Base-by-base conservation (phyloP, 2,797 vertebrate genomes). In the Parauchenoglanis punctatus region DNA sequence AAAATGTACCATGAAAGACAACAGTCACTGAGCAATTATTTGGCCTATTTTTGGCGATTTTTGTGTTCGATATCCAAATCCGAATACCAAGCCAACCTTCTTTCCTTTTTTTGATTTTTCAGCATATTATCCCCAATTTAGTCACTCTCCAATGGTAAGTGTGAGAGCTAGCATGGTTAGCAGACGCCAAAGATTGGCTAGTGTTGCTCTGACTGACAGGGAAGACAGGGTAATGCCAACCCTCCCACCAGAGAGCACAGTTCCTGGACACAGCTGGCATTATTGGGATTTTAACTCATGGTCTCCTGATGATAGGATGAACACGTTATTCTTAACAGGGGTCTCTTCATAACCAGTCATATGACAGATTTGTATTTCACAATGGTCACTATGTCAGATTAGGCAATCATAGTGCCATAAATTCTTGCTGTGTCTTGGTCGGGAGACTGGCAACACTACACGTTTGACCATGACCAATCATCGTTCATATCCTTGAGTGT, bases 1-100 rank as follows among this genome's bases (percentile, higher is more conserved):
- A 68, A 77, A 80, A 76, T 76, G 12, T 70, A 28, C 23, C 52
- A 81, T 54, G 52, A 77, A 77, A 67, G 44, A 61, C 23, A 67
- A 7, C 15, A n/a, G 12, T 58, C 18, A 76, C 40, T 68, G 40
- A 73, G 6, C 31, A 82, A 72, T 58, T 70, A 28, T 15, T 46
- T 78, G n/a, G 76, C 3, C n/a, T 31, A 12, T 31, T 56, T 56
- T 78, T 31, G 11, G 35, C 12, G 4, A n/a, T 20, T 72, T 72
- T 76, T 46, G 10, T 11, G 44, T 73, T 75, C 65, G 2, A 68
- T 17, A 68, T 15, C 4, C 28, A 68, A 75, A 73, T 73, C 7
- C 0, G 23, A 44, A 73, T 73, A 12, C 18, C 46, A 52, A 25
- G 23, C 73, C 23, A 76, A 28, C 25, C 2, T 54, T 77, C 7